Base-by-base conservation (phyloP, 2,797 vertebrate species). In the Artibeus lituratus region DNA sequence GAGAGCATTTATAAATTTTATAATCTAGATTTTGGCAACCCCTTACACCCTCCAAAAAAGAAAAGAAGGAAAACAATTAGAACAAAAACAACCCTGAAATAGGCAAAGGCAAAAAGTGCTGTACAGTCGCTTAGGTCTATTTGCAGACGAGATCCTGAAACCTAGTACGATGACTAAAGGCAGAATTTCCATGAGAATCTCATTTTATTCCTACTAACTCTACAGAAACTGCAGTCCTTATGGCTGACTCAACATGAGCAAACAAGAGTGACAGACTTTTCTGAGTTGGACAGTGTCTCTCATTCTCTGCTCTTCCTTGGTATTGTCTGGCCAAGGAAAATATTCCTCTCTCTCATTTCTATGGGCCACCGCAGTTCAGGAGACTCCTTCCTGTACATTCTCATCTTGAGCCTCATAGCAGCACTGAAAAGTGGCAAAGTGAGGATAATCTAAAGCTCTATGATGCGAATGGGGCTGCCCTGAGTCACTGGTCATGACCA, bases 101-200 rank as follows among this genome's bases (percentile, higher is more conserved):
- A 87, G 37, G 32, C 65, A 89, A 89, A 77, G 90, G 39, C 55
- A 44, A 53, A 88, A 90, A 39, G 35, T 14, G 18, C 29, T 89
- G 44, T 88, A 19, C n/a, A 89, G 49, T 59, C 39, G 5, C 44
- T 86, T 70, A 87, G 35, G 15, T 83, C 49, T 69, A 24, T 53
- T 84, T 65, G 53, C 10, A 44, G 15, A 86, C 53, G 65, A 47
- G 51, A 70, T 72, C 22, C 81, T 65, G 57, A 87, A 89, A 93
- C 70, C 39, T 39, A 73, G 80, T 39, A 42, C 16, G 2, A 19
- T 57, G 74, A 70, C 87, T 65, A 87, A 44, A 77, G 53, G 62
- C 70, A 86, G 78, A 94, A 92, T 73, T 92, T 82, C 77, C 26
- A 49, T 39, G 12, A 82, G 59, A 96, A 87, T 65, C 12, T 93